Percentiles rank a stretch among this genome's conserved stretches.
Conservation (phyloP, 2,797 vertebrate genomes). For the Gadopsis marmoratus region DNA sequence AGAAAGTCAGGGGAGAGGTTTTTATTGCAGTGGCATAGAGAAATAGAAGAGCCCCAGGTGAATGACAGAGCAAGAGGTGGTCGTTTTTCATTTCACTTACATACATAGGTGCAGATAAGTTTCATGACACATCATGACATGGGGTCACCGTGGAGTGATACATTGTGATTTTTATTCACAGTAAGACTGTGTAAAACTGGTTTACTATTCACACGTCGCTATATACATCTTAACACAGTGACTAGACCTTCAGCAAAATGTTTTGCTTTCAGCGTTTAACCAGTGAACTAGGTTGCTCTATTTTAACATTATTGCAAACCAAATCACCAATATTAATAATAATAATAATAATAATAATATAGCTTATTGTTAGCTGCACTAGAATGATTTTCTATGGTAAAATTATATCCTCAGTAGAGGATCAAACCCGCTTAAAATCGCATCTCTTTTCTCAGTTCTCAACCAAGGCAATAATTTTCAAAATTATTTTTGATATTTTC, state of each 20-base stretch:
- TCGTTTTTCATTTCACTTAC: constrained; percentile 57
- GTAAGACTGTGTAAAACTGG: too few species aligned
- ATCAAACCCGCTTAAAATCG: not conserved
- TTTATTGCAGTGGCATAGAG: constrained; percentile 63
- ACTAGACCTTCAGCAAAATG: not conserved
- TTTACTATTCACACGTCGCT: constrained; percentile 19
- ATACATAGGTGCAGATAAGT: constrained; percentile 45
- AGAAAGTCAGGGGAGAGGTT: constrained; percentile 76
- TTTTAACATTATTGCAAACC: not conserved
- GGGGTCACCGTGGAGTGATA: constrained; percentile 27
- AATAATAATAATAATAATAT: too few species aligned
- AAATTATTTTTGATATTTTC: not conserved
- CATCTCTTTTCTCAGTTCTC: not conserved
- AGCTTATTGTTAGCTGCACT: not conserved
- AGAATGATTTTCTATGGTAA: not conserved
- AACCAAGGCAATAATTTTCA: not conserved
- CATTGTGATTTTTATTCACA: constrained; percentile 41
- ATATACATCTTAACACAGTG: not conserved
- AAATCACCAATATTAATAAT: not conserved
- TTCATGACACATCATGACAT: constrained; percentile 28
- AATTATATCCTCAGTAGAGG: not conserved
- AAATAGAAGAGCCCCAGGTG: constrained; percentile 62
- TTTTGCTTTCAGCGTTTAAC: not conserved
- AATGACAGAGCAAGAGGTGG: constrained; percentile 62
- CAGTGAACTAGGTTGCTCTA: not conserved